Evolutionary conservation across 2,888 invertebrate genomes (phyloP), one percentile per base, ranked within the genome.

Genomic region (Graphium colonna): DNA sequence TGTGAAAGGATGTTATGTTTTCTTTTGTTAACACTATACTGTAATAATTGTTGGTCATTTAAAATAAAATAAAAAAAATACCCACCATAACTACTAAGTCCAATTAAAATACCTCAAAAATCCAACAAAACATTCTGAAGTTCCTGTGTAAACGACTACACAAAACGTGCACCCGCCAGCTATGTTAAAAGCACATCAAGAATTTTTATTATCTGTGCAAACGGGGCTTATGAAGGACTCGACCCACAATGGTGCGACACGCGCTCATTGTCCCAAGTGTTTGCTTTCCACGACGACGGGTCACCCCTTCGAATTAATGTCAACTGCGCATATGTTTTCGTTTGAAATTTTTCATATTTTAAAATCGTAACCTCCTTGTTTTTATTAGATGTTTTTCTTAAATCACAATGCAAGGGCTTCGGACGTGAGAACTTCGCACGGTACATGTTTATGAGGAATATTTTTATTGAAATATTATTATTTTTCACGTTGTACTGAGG

Each of bases 271-370:
- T 80, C 77, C 77, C 74, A 73, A 74, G 64, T 69, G 67, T 71
- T 77, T 72, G 50, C 46, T 16, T 44, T 40, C 28, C 48, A 56
- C 55, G 18, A 54, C 31, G 44, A 55, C 41, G 51, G 51, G 55
- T 67, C 70, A 69, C 79, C 79, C 73, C 72, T 75, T 61, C 55
- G 10, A 53, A 60, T 65, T 67, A 68, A 63, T 61, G 57, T 55
- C 59, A 56, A 65, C 60, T 57, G 61, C 65, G 73, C 79, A 79
- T 81, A 79, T 83, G 82, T 82, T 84, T 79, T 75, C 63, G 70
- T 69, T 71, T 33, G 73, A 69, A 75, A 77, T 68, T 66, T 65
- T 71, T 63, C 62, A 66, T n/a, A n/a, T 64, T 76, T 77, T 73
- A 64, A 74, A 71, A 68, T 71, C 69, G 57, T 68, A 62, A 65